A percentile compares a stretch with the other conserved stretches of the same genome.
phyloP scores from a whole-genome alignment of 2,888 invertebrate genomes.

The Crocallis elinguaria region DNA sequence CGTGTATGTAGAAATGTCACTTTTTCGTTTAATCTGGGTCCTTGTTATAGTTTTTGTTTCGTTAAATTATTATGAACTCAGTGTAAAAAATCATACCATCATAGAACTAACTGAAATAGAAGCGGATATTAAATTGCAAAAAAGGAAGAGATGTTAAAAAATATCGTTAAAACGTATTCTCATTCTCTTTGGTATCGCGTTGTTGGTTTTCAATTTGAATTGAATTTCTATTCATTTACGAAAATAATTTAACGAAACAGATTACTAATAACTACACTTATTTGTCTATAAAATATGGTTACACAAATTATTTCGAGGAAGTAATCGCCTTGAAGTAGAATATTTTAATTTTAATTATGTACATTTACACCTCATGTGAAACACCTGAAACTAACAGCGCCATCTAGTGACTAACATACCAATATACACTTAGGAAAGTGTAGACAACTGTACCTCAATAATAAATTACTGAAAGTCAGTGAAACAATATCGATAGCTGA shows the following conservation, averaged over 20 bases:
- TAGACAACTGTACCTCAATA: not conserved
- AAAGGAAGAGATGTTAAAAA: too few relatives aligned
- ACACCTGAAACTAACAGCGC: constrained; percentile 10
- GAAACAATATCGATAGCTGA: constrained; percentile 18
- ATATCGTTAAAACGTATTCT: too few relatives aligned
- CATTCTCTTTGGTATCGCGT: too few relatives aligned
- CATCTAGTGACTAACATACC: constrained; percentile 11
- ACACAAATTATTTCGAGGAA: not conserved
- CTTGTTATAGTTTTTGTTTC: not conserved
- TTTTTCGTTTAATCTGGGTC: not conserved
- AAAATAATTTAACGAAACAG: not conserved
- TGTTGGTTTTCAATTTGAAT: too few relatives aligned
- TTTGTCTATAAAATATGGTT: not conserved
- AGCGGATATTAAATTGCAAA: too few relatives aligned
- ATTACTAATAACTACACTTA: not conserved
- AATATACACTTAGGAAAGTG: not conserved
- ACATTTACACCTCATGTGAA: not conserved
- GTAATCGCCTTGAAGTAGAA: too few relatives aligned
- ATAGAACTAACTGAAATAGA: too few relatives aligned
- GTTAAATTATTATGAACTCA: not conserved
- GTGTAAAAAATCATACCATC: too few relatives aligned
- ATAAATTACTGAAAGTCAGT: not conserved
- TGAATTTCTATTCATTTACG: not conserved
- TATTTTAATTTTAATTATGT: not conserved
- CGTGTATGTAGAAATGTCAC: not conserved